Evolutionary conservation across 2,113 vertebrate genomes (phyloP).

Genomic region (Diglossa brunneiventris): DNA sequence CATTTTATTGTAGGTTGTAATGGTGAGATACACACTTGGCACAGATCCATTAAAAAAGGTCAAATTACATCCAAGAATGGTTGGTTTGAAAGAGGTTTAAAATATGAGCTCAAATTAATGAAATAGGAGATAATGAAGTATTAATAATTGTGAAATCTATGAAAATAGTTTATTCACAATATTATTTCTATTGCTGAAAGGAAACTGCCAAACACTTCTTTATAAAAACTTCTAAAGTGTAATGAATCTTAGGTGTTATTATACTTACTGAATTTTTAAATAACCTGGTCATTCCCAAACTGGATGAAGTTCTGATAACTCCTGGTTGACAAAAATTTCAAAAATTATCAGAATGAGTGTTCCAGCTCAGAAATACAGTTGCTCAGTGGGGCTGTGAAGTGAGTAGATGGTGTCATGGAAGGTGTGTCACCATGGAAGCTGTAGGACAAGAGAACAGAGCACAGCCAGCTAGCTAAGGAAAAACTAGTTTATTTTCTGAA

Average conservation of each 20-base stretch:
- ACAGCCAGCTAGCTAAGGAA: background rate
- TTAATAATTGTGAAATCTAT: background rate
- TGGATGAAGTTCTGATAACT: background rate
- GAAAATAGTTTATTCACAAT: background rate
- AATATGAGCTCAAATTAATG: background rate
- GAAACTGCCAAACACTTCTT: background rate
- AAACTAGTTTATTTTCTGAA: background rate
- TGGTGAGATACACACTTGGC: background rate
- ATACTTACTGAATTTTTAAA: background rate
- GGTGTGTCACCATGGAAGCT: background rate
- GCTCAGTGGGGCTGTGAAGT: background rate
- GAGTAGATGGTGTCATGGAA: background rate
- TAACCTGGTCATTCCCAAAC: background rate
- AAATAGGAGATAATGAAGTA: background rate
- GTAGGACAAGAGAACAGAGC: background rate
- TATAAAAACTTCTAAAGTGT: background rate
- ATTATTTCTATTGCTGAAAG: background rate
- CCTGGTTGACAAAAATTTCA: background rate
- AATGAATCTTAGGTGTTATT: background rate
- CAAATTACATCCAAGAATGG: background rate
- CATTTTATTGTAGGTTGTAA: background rate
- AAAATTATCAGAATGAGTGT: background rate
- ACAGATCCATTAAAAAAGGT: background rate
- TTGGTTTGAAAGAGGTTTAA: background rate
- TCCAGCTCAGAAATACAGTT: background rate